A percentile compares a stretch with the other conserved stretches of the same genome.
Conservation (phyloP, 2,888 invertebrate species). For the Heliconius aoede region DNA sequence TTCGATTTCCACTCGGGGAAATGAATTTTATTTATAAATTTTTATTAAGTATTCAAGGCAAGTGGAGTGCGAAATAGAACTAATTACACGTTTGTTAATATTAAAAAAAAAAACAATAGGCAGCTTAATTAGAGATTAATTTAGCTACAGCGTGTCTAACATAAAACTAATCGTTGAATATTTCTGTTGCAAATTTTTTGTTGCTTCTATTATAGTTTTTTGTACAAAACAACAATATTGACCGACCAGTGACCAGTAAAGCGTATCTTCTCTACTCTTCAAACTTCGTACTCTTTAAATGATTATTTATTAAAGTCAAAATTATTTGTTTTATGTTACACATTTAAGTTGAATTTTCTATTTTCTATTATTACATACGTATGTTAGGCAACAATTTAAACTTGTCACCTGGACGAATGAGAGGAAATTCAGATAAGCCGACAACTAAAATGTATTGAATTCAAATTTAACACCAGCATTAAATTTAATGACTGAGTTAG, state of each 20-base stretch:
- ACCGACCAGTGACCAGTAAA: background rate
- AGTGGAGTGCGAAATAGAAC: constrained; percentile 27
- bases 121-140: background rate
- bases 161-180: background rate
- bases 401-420: constrained; percentile 1
- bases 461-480: constrained; percentile 36
- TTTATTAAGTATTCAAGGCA: background rate
- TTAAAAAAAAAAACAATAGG: background rate
- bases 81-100: constrained; percentile 16
- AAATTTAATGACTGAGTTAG: constrained; percentile 36
- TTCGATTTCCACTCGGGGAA: too few species aligned
- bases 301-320: too few species aligned
- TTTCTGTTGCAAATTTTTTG: background rate
- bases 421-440: constrained; percentile 34
- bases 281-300: too few species aligned
- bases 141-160: background rate
- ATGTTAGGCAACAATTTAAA: constrained; percentile 1
- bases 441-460: constrained; percentile 33
- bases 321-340: background rate
- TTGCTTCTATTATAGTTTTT: background rate
- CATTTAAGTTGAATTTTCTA: background rate
- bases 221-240: background rate
- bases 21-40: too few species aligned
- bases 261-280: too few species aligned
- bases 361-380: background rate